Evolutionary conservation across 1,140 invertebrate species (phyloP), one percentile per base, ranked within the genome.

Genomic region (Pantala flavescens): DNA sequence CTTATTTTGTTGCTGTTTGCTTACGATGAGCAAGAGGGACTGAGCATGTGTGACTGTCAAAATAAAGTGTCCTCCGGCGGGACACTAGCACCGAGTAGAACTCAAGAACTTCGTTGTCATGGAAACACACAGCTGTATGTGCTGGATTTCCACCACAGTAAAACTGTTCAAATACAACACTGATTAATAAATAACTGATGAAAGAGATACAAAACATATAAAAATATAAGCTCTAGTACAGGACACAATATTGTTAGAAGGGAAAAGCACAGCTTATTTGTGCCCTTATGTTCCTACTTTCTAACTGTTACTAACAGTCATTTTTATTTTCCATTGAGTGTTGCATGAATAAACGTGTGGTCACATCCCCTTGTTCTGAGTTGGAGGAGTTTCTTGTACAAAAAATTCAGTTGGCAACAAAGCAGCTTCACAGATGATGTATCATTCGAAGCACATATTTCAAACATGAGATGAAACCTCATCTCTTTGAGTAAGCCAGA

Each of bases 131-230:
- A 63, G n/a, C 49, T 63, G 49, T 19, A 63, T 63, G 49, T 63
- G 49, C 49, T 63, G n/a, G 49, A 63, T 63, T 63, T 63, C 49
- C 49, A 63, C 49, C 49, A 63, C 49, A 63, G 49, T 63, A 63
- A 63, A 63, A 63, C n/a, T 63, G 49, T 63, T 63, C n/a, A 63
- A 63, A 63, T 63, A 63, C 49, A 63, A 63, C 49, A 63, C 49
- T 63, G 49, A 63, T 63, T 63, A 63, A 63, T 63, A 63, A 63
- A 63, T 63, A 63, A 63, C 49, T 63, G 49, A 63, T 63, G 49
- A 63, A 63, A 63, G 49, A 63, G 49, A 63, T 63, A 63, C 49
- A 63, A 63, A 63, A 63, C 49, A 63, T 63, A 63, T 63, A 63
- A 63, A 63, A 63, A 63, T 63, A 63, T 63, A 63, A 63, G 49